Evolutionary conservation across 1,140 invertebrate genomes (phyloP), one percentile per base, ranked within the genome.

Genomic region (Drosophila funebris): DNA sequence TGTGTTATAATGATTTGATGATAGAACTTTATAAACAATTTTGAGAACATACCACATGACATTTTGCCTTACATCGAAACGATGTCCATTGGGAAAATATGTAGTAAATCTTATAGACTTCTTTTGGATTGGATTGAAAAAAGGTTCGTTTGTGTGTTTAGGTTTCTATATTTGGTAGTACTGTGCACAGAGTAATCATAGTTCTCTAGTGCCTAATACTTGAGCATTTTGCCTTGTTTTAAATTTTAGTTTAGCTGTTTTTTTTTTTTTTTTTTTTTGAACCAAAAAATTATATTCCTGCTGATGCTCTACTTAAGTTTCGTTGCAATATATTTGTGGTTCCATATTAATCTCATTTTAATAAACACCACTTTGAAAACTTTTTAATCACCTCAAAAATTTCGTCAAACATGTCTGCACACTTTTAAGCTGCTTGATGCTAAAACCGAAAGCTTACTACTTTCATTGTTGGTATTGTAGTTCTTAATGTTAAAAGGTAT

Each of bases 341-440:
- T 58, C 52, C 39, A 39, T 56, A 54, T 52, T 75, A 71, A 78
- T 75, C 62, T 44, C 56, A 67, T 75, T 78, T 78, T 75, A 67
- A 75, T 77, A 66, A 66, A 78, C 60, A 50, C 58, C 61, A 71
- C 61, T 75, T 68, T 44, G 9, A 33, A 76, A 78, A 76, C 52
- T 78, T 78, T 78, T 78, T 76, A 76, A 78, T 78, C 69, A 54
- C 53, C 39, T 76, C 29, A 13, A 73, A 54, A 74, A 64, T 71
- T 43, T 63, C 22, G 52, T 48, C 53, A 63, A 58, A 61, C 56
- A 72, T 44, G 62, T 61, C 54, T 66, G 50, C 41, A 63, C 39
- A 46, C 39, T 63, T 54, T 56, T 70, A 70, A 64, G 68, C 60
- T 56, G 68, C 50, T 64, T 64, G 39, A 36, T 64, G 20, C 24